Conservation (phyloP, 2,888 invertebrate genomes). For the Acleris cristana region DNA sequence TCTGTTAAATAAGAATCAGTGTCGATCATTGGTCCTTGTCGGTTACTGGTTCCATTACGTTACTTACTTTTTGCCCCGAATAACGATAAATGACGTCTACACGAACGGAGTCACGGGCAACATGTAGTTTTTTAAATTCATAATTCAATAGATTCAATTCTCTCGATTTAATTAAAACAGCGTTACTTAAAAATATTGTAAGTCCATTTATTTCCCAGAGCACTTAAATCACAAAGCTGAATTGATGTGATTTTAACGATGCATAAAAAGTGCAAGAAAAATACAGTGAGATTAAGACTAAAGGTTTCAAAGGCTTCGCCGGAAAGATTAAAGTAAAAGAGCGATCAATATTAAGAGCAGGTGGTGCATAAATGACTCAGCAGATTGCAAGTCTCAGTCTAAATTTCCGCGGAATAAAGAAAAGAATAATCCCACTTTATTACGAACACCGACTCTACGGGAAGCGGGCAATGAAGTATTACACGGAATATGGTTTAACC, state of each 20-base stretch:
- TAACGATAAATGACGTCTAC: no score
- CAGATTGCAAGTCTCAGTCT: conserved; percentile 5
- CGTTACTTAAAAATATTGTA: neutral
- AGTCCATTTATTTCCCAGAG: neutral
- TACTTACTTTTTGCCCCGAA: no score
- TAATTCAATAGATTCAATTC: no score
- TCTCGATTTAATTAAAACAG: neutral
- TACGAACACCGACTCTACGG: no score
- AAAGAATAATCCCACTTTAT: no score
- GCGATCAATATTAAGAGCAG: conserved; percentile 1
- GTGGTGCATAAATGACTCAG: conserved; percentile 7
- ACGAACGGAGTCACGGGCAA: no score
- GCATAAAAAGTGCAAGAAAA: neutral
- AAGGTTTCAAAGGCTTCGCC: neutral
- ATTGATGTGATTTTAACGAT: conserved; percentile 13
- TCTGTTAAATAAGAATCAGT: no score
- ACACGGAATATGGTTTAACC: no score
- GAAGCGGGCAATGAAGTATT: no score
- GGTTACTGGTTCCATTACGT: no score
- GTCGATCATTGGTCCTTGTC: no score
- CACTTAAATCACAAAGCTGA: neutral
- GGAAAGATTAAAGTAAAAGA: conserved; percentile 18
- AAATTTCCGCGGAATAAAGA: conserved; percentile 3
- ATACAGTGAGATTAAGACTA: neutral
- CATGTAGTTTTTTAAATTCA: no score